These are phyloP conservation scores for Ornithoptera priamus DNA, from an alignment of 2,888 invertebrate species.

Conservation along the genomic window DNA sequence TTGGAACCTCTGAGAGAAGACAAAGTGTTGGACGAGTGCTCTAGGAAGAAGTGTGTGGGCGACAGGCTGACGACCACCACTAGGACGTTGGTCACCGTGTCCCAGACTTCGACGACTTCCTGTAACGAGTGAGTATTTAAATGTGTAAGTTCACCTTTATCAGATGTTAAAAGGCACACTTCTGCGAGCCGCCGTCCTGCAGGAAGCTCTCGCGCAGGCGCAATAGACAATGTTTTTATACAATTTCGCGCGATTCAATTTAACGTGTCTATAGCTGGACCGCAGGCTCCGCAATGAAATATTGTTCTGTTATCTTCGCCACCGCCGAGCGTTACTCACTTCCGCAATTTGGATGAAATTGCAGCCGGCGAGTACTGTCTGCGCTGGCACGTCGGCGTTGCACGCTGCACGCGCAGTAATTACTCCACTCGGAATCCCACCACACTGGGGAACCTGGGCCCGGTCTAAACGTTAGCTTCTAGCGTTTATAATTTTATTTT, in stretches of 20 bases:
- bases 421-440: constrained; percentile 49
- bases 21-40: constrained; percentile 57
- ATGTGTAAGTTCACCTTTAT: not conserved
- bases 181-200: no score
- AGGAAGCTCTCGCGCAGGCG: no score
- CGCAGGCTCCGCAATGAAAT: not conserved
- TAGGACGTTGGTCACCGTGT: constrained; percentile 70
- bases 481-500: no score
- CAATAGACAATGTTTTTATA: no score
- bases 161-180: no score
- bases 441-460: constrained; percentile 43
- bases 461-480: not conserved
- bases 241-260: no score
- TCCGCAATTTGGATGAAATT: constrained; percentile 28
- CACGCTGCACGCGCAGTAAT: constrained; percentile 41
- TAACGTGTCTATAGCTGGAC: no score
- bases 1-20: constrained; percentile 66
- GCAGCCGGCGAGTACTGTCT: constrained; percentile 28
- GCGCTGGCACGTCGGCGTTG: constrained; percentile 17
- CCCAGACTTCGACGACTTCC: constrained; percentile 68
- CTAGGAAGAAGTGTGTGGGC: constrained; percentile 65
- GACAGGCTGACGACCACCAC: constrained; percentile 68
- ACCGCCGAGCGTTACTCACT: constrained; percentile 11
- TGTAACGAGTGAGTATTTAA: constrained; percentile 75
- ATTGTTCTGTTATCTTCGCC: constrained; percentile 13